Evolutionary conservation across 2,113 vertebrate species (phyloP).

Genomic region (Hydrochoerus hydrochaeris): DNA sequence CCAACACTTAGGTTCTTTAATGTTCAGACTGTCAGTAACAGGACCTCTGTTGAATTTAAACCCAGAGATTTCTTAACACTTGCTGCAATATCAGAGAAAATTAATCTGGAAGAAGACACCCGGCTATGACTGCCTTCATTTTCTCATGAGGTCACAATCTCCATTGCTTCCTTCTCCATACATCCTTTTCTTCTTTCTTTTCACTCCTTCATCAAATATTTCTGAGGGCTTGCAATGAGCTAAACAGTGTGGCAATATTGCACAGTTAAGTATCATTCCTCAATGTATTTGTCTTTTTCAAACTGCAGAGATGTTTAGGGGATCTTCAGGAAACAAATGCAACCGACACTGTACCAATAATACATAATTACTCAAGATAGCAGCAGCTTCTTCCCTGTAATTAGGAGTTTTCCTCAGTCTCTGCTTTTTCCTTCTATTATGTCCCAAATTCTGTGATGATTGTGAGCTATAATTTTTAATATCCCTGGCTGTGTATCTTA

Average conservation of each 20-base stretch:
- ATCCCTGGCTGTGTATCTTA: neutral
- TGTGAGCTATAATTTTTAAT: neutral
- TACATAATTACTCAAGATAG: neutral
- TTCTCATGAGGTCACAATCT: neutral
- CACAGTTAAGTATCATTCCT: neutral
- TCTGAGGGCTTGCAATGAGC: neutral
- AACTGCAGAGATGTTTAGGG: neutral
- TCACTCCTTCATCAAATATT: neutral
- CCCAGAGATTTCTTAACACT: neutral
- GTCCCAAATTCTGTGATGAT: neutral
- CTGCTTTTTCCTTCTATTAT: slow-evolving; percentile 6
- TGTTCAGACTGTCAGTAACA: slow-evolving; percentile 52
- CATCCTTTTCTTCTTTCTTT: neutral
- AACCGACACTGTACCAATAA: neutral
- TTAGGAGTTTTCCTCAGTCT: neutral
- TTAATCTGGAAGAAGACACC: neutral
- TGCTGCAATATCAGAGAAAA: neutral
- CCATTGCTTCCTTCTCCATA: neutral
- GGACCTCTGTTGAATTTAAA: slow-evolving; percentile 41
- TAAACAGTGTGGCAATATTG: neutral
- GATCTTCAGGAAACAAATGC: neutral
- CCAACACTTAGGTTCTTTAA: slow-evolving; percentile 57
- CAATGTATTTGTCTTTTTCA: neutral
- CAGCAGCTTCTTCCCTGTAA: neutral
- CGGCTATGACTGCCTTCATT: neutral